Conservation (phyloP, 2,888 invertebrate species). For the Ormyrus rosae region DNA sequence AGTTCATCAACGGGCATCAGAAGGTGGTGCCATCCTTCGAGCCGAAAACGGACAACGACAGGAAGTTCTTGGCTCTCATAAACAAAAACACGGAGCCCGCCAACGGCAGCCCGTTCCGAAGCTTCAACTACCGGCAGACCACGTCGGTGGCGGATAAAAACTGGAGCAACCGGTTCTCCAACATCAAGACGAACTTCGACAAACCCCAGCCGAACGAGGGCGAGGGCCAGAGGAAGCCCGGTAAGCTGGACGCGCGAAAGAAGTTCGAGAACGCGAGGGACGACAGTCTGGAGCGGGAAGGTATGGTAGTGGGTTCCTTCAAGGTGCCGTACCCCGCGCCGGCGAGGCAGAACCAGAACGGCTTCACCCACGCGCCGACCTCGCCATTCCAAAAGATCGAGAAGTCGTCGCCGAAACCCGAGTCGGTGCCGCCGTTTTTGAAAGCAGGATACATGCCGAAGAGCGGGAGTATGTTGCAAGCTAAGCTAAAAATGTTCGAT, state of each 20-base stretch:
- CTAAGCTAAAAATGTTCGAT: slow-evolving; percentile 68
- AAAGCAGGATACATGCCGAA: slow-evolving; percentile 64
- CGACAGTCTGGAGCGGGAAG: neutral
- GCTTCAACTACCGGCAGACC: slow-evolving; percentile 65
- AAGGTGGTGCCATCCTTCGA: slow-evolving; percentile 82
- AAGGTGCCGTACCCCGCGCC: slow-evolving; percentile 47
- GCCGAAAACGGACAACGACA: slow-evolving; percentile 90
- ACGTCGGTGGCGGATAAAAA: slow-evolving; percentile 76
- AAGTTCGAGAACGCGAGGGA: slow-evolving; percentile 31
- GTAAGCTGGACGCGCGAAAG: slow-evolving; percentile 16
- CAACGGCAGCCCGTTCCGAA: slow-evolving; percentile 64
- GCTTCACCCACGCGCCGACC: slow-evolving; percentile 71
- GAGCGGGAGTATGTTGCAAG: slow-evolving; percentile 63
- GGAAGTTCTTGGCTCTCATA: slow-evolving; percentile 89
- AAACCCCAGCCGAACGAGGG: slow-evolving; percentile 65
- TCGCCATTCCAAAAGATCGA: slow-evolving; percentile 72
- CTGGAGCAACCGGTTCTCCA: slow-evolving; percentile 90
- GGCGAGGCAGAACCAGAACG: slow-evolving; percentile 54
- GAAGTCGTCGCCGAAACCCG: slow-evolving; percentile 49
- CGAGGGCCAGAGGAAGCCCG: neutral
- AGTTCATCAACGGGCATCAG: slow-evolving; percentile 71
- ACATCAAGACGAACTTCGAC: slow-evolving; percentile 90
- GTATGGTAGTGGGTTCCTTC: slow-evolving; percentile 46
- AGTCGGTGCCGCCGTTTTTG: slow-evolving; percentile 51
- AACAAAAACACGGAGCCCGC: slow-evolving; percentile 80